These are phyloP conservation scores for Heliconius aoede DNA, from an alignment of 2,888 invertebrate genomes.

Conservation along the genomic window DNA sequence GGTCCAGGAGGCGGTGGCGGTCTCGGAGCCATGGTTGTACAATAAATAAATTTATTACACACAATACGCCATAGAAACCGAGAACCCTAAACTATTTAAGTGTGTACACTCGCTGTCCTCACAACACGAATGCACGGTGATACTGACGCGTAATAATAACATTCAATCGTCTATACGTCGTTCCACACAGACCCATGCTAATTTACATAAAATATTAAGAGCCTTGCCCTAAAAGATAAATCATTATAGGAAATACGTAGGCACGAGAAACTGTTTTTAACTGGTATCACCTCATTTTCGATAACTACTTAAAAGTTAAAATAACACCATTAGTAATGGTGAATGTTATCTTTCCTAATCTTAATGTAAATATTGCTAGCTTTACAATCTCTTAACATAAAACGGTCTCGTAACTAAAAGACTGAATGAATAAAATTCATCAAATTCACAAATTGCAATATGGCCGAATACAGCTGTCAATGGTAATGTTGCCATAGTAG, in stretches of 20 bases:
- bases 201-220: conserved; percentile 76
- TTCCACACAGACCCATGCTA: conserved; percentile 67
- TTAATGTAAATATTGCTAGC: neutral
- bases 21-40: conserved; percentile 69
- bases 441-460: conserved; percentile 63
- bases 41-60: conserved; percentile 50
- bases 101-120: conserved; percentile 53
- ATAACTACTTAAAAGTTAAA: conserved; percentile 29
- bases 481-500: conserved; percentile 47
- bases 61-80: conserved; percentile 50
- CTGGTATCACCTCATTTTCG: conserved; percentile 61
- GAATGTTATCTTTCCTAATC: neutral
- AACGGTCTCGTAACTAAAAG: conserved; percentile 44
- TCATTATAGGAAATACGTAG: conserved; percentile 78
- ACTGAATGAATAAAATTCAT: conserved; percentile 53
- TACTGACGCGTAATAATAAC: conserved; percentile 67
- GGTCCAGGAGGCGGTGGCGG: conserved; percentile 76
- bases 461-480: conserved; percentile 72
- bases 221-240: conserved; percentile 78
- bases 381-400: conserved; percentile 24
- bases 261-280: conserved; percentile 72
- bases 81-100: conserved; percentile 37
- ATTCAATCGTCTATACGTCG: conserved; percentile 66
- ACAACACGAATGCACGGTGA: conserved; percentile 56
- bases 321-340: conserved; percentile 9